phyloP scores from a whole-genome alignment of 2,113 vertebrate species.

The Nestor notabilis region DNA sequence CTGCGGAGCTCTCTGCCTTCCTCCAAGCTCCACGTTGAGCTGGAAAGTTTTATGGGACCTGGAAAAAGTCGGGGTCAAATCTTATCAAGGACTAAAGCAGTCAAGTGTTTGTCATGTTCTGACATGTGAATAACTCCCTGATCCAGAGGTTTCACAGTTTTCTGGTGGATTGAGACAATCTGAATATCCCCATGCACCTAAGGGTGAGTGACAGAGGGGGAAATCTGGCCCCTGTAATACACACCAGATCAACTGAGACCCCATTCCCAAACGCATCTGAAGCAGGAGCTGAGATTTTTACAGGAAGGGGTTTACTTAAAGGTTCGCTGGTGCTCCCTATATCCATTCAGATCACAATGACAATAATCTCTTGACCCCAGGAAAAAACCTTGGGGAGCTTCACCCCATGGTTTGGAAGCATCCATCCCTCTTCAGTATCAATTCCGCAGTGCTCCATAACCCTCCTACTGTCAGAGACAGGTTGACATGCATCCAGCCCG shows the following conservation, averaged over 20 bases:
- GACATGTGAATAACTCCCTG: accelerated
- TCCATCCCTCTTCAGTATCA: accelerated
- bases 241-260: no score
- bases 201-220: accelerated
- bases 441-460: accelerated
- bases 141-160: accelerated
- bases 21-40: accelerated
- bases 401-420: background rate
- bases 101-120: accelerated
- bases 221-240: background rate
- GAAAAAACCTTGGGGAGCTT: accelerated
- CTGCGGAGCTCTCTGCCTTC: background rate
- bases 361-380: no score
- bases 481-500: background rate
- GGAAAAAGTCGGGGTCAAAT: background rate
- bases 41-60: background rate
- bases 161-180: background rate
- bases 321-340: background rate
- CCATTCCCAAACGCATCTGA: background rate
- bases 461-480: background rate
- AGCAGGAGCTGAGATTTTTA: background rate
- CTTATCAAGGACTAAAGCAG: background rate
- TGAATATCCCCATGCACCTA: accelerated
- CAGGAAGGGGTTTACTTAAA: accelerated
- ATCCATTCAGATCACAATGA: no score